Percentiles rank a stretch among this genome's conserved stretches.
Evolutionary conservation across 2,797 vertebrate genomes (phyloP).

Genomic region (Aplochiton taeniatus): DNA sequence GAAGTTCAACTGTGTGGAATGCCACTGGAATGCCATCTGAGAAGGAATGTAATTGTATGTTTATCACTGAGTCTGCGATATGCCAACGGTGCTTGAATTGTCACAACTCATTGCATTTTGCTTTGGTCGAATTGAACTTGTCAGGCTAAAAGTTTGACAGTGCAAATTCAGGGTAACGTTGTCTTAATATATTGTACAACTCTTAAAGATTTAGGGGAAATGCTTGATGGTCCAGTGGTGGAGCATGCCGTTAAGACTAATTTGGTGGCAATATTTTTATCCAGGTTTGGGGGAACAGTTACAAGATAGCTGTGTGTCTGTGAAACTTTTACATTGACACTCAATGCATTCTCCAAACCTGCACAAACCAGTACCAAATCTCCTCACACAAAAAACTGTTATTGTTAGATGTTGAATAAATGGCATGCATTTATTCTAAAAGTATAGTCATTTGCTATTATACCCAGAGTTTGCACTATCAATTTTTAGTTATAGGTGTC

Average conservation of each 20-base stretch:
- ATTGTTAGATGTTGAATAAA: constrained; percentile 46
- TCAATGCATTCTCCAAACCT: constrained; percentile 13
- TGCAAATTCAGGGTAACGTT: constrained; percentile 60
- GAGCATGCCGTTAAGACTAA: constrained; percentile 57
- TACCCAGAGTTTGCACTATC: constrained; percentile 66
- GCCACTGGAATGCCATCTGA: constrained; percentile 38
- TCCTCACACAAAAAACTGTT: constrained; percentile 21
- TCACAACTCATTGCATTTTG: constrained; percentile 58
- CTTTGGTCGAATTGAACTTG: constrained; percentile 64
- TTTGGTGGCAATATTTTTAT: constrained; percentile 38
- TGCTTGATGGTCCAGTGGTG: constrained; percentile 50
- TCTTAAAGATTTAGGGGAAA: constrained; percentile 46
- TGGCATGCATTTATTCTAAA: constrained; percentile 41
- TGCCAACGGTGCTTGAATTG: constrained; percentile 36
- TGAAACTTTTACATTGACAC: constrained; percentile 36
- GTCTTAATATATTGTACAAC: constrained; percentile 55
- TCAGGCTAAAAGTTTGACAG: constrained; percentile 51
- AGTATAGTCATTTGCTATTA: constrained; percentile 26
- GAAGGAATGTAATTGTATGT: constrained; percentile 30
- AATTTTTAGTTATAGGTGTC: constrained; percentile 47
- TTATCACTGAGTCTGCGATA: constrained; percentile 37
- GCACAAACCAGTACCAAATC: constrained; percentile 43
- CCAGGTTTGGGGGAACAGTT: constrained; percentile 70
- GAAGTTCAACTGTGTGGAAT: constrained; percentile 35
- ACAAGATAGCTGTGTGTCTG: constrained; percentile 45